Percentiles rank a stretch among this genome's conserved stretches.
Evolutionary conservation across 2,797 vertebrate species (phyloP).

Genomic region (Lagorchestes hirsutus): DNA sequence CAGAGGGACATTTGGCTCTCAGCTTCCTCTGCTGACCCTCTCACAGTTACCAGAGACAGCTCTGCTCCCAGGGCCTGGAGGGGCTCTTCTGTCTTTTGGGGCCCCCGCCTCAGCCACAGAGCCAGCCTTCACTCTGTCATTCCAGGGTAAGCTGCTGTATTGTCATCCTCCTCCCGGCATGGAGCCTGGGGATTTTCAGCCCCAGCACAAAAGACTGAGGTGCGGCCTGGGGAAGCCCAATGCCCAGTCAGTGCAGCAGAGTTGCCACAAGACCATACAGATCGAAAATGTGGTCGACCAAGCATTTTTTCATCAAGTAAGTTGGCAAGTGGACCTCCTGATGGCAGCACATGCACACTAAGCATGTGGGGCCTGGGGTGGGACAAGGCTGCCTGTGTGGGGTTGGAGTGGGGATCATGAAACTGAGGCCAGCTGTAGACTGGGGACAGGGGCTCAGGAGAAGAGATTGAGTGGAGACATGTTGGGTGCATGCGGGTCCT

Average conservation of each 20-base stretch:
- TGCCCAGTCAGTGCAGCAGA: constrained; percentile 57
- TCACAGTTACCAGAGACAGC: no score
- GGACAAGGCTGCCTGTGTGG: background rate
- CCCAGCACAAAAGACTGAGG: constrained; percentile 85
- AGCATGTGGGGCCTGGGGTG: fast-evolving
- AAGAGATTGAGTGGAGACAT: no score
- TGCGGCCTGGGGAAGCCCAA: constrained; percentile 31
- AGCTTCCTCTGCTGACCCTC: no score
- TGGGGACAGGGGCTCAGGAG: background rate
- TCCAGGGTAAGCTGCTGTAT: constrained; percentile 95
- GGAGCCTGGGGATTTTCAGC: constrained; percentile 91
- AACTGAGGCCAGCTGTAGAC: background rate
- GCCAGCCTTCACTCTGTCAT: background rate
- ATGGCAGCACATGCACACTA: fast-evolving
- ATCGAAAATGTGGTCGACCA: constrained; percentile 96
- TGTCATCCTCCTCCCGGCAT: constrained; percentile 94
- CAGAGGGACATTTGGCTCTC: background rate
- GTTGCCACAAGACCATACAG: constrained; percentile 86
- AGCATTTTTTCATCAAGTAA: constrained; percentile 97
- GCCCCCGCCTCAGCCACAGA: no score
- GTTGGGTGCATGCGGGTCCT: fast-evolving
- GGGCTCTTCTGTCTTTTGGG: no score
- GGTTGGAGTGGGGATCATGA: background rate
- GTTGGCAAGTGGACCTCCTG: background rate
- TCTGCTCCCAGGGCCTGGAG: no score